Conservation (phyloP, 1,140 invertebrate genomes). For the Zaprionus inermis region DNA sequence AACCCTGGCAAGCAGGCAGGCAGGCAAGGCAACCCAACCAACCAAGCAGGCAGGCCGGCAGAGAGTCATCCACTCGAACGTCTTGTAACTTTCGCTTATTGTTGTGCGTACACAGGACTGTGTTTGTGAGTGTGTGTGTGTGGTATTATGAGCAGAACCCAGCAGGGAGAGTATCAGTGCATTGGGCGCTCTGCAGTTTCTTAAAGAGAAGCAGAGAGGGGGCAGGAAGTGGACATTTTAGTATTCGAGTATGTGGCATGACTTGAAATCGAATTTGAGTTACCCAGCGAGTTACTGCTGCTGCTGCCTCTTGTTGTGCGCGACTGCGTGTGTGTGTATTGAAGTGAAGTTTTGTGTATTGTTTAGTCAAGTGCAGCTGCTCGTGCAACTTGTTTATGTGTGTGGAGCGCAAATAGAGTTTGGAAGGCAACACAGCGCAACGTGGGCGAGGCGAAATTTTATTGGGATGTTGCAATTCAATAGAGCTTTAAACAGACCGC, state of each 20-base stretch:
- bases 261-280: constrained; percentile 72
- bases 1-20: not conserved
- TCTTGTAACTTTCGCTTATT: constrained; percentile 75
- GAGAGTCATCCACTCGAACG: constrained; percentile 18
- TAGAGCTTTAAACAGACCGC: constrained; percentile 8
- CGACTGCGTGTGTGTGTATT: constrained; percentile 21
- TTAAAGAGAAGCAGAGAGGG: not conserved
- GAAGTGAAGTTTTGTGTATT: constrained; percentile 65
- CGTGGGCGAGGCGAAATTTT: constrained; percentile 20
- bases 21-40: not conserved
- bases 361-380: constrained; percentile 78
- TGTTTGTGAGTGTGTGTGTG: constrained; percentile 25
- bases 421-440: constrained; percentile 14
- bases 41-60: not conserved
- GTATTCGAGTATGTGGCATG: constrained; percentile 53
- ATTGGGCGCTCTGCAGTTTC: not conserved
- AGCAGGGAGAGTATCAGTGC: constrained; percentile 50
- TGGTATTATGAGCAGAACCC: constrained; percentile 48
- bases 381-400: constrained; percentile 74
- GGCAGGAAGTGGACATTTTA: constrained; percentile 18
- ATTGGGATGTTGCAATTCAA: constrained; percentile 20
- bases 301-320: constrained; percentile 21
- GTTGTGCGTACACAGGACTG: constrained; percentile 32
- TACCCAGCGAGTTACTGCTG: constrained; percentile 15
- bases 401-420: constrained; percentile 56